These are phyloP conservation scores for Phalacrocorax aristotelis DNA, from an alignment of 2,113 vertebrate species.

Conservation along the genomic window DNA sequence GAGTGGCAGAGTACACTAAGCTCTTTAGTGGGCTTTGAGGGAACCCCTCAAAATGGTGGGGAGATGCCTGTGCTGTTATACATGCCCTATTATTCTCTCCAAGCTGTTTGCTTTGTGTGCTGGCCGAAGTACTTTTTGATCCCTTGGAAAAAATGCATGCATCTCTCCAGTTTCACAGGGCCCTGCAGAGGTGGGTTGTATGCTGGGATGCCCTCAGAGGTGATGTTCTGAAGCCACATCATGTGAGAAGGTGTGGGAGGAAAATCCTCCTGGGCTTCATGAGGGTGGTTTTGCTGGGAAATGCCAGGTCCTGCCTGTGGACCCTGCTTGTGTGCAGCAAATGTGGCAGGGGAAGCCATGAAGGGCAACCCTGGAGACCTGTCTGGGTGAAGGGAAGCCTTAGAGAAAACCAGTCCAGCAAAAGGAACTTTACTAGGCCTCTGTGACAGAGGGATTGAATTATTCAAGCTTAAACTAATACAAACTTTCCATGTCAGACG, in stretches of 20 bases:
- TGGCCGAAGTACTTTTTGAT: neutral
- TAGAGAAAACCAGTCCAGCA: neutral
- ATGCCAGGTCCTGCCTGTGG: neutral
- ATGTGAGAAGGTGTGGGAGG: neutral
- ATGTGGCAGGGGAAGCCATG: neutral
- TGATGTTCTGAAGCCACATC: neutral
- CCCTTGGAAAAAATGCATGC: neutral
- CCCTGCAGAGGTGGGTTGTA: neutral
- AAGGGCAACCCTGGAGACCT: neutral
- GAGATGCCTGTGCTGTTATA: neutral
- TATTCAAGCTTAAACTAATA: constrained; percentile 21
- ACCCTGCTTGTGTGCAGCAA: neutral
- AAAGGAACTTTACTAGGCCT: neutral
- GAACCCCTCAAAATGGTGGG: neutral
- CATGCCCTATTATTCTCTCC: neutral
- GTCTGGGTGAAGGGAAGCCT: neutral
- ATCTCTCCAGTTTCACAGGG: neutral
- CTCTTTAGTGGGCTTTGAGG: neutral
- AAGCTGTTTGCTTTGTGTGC: neutral
- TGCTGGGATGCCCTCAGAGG: neutral
- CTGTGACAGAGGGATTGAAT: neutral
- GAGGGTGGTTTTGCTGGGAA: neutral
- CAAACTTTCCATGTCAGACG: constrained; percentile 1
- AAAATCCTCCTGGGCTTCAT: neutral
- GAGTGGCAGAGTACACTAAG: neutral